Base-by-base conservation (phyloP, 2,888 invertebrate species). In the Noctua comes region DNA sequence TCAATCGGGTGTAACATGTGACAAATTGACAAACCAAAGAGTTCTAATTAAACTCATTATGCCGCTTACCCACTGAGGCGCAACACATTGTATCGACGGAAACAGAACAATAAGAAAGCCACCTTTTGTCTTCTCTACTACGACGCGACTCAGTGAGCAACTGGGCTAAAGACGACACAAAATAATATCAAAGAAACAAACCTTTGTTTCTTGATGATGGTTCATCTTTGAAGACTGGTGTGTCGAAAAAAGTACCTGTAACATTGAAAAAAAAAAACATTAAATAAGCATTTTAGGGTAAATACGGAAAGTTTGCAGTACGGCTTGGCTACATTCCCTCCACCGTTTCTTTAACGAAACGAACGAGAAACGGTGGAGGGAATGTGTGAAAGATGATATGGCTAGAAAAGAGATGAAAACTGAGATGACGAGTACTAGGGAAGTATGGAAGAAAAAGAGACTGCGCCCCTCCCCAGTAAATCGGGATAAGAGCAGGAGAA, bases 221-320 rank as follows among this genome's bases (percentile, higher is more conserved):
- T 1, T 73, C 75, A 62, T 75, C 36, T 43, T 46, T 83, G 83
- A 8, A 77, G 68, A 57, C 64, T 36, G 69, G 43, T 57, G 36
- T 66, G 72, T 69, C 77, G 73, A 43, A 69, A 73, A 74, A 74
- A 66, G 80, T 90, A 90, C 90, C 91, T 90, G 90, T 46, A 90
- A 89, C 85, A 88, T 85, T 7, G 18, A 82, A 88, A 62, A 75
- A 62, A 18, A 31, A 75, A 62, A 18, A 31, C 8, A 18, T 59
- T 31, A 31, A 31, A 62, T 59, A 18, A 59, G 27, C 27, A 59
- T 27, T 7, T 27, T 27, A 59, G 59, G 7, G 27, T 27, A 27
- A 59, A 27, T 27, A 18, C 3, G 27, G 8, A 18, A 31, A 4
- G 27, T 27, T 59, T 27, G 5, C 27, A 59, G 57, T n/a, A n/a